phyloP scores from a whole-genome alignment of 2,888 invertebrate genomes.

The Leptinotarsa juncta region DNA sequence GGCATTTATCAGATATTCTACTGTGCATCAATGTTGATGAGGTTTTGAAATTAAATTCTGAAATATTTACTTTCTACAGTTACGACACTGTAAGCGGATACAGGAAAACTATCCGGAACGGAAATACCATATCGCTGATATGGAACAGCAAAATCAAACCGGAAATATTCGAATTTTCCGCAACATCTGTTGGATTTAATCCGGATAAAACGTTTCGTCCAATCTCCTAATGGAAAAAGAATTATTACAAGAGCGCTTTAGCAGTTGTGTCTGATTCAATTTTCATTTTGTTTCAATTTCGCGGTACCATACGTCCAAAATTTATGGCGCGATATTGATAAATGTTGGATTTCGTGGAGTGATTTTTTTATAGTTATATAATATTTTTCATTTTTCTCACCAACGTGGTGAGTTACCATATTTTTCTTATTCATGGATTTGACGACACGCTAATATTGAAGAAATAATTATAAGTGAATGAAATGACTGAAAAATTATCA shows the following conservation, averaged over 20 bases:
- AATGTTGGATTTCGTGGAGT: not conserved
- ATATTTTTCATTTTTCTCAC: no score
- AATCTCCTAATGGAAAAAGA: slow-evolving; percentile 59
- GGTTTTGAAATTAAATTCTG: no score
- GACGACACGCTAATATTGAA: no score
- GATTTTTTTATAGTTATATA: no score
- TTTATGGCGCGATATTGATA: slow-evolving; percentile 5
- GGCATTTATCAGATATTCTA: no score
- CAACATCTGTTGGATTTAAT: slow-evolving; percentile 49
- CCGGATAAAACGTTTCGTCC: slow-evolving; percentile 56
- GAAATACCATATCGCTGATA: slow-evolving; percentile 5
- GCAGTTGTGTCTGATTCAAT: slow-evolving; percentile 22
- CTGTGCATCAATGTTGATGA: no score
- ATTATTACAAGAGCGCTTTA: slow-evolving; percentile 33
- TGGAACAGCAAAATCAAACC: not conserved
- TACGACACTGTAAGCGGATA: not conserved
- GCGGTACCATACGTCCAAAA: slow-evolving; percentile 1
- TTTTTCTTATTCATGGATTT: no score
- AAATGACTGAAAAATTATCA: no score
- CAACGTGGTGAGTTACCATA: no score
- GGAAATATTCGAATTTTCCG: slow-evolving; percentile 28
- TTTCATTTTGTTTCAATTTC: slow-evolving; percentile 21
- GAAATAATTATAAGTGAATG: no score
- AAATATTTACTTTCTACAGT: not conserved
- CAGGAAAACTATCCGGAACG: not conserved